Percentiles rank a stretch among this genome's conserved stretches.
phyloP scores from a whole-genome alignment of 2,888 invertebrate species.

The Epirrhoe alternata region DNA sequence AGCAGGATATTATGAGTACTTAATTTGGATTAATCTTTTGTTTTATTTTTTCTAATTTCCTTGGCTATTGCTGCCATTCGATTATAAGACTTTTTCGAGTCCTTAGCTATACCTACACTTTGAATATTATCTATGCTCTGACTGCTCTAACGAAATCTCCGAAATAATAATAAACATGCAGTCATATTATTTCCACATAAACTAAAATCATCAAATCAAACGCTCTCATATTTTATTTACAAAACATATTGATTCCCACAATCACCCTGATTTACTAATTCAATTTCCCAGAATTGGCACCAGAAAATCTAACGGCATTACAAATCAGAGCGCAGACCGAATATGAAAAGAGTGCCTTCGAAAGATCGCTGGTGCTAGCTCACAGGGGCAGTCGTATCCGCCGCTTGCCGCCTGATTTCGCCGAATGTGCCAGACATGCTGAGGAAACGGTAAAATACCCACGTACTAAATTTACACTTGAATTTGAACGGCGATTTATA shows the following conservation, averaged over 20 bases:
- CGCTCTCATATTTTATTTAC: neutral
- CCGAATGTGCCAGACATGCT: conserved; percentile 71
- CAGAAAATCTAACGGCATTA: conserved; percentile 69
- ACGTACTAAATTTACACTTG: conserved; percentile 31
- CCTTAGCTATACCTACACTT: too few species aligned
- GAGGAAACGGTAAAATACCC: conserved; percentile 69
- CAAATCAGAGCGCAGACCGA: conserved; percentile 75
- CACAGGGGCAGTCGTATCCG: conserved; percentile 64
- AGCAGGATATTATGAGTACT: neutral
- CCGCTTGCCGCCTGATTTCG: conserved; percentile 68
- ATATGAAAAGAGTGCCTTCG: conserved; percentile 76
- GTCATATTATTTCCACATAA: neutral
- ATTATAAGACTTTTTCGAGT: too few species aligned
- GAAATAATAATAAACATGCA: too few species aligned
- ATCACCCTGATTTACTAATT: conserved; percentile 13
- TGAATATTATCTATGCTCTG: too few species aligned
- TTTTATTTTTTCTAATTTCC: neutral
- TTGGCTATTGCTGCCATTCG: neutral
- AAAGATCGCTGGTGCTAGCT: conserved; percentile 69
- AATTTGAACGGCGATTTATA: conserved; percentile 30
- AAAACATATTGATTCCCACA: neutral
- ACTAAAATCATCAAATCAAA: neutral
- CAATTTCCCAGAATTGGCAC: conserved; percentile 64
- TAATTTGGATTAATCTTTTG: neutral
- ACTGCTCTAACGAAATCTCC: too few species aligned